Conservation (phyloP, 2,888 invertebrate genomes). For the Polydrusus pterygomalis region DNA sequence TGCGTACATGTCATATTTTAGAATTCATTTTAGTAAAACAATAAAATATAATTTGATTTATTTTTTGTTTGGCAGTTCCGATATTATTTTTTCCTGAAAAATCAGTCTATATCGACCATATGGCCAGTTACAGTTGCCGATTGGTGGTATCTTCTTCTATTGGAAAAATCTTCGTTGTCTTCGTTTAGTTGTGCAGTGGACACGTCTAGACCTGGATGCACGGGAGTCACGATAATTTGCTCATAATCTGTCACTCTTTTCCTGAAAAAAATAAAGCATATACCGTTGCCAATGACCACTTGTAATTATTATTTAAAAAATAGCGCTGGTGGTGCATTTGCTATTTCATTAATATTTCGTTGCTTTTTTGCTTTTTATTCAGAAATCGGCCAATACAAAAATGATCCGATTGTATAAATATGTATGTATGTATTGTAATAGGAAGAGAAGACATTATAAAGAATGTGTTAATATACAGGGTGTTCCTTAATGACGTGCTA, state of each 20-base stretch:
- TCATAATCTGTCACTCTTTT: constrained; percentile 88
- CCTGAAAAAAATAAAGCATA: constrained; percentile 71
- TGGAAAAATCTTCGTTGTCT: constrained; percentile 96
- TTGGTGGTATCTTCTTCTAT: constrained; percentile 94
- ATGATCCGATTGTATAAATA: too few species aligned
- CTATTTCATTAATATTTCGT: too few species aligned
- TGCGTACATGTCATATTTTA: constrained; percentile 20
- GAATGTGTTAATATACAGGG: too few species aligned
- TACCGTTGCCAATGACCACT: background rate
- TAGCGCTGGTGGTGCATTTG: too few species aligned
- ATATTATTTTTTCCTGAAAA: constrained; percentile 6
- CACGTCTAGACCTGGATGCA: constrained; percentile 85
- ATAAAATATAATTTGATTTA: constrained; percentile 11
- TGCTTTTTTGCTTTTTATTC: too few species aligned
- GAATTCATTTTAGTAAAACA: constrained; percentile 17
- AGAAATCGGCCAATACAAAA: too few species aligned
- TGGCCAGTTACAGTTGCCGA: constrained; percentile 87
- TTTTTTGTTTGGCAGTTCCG: constrained; percentile 30
- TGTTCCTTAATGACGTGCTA: too few species aligned
- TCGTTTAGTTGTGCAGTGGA: constrained; percentile 93
- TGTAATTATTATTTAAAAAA: too few species aligned
- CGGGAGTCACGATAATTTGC: constrained; percentile 89
- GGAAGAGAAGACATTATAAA: too few species aligned
- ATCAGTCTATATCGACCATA: constrained; percentile 75
- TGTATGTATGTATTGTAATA: too few species aligned